A percentile compares a stretch with the other conserved stretches of the same genome.
Evolutionary conservation across 2,888 invertebrate genomes (phyloP).

Genomic region (Nemotelus nigrinus): DNA sequence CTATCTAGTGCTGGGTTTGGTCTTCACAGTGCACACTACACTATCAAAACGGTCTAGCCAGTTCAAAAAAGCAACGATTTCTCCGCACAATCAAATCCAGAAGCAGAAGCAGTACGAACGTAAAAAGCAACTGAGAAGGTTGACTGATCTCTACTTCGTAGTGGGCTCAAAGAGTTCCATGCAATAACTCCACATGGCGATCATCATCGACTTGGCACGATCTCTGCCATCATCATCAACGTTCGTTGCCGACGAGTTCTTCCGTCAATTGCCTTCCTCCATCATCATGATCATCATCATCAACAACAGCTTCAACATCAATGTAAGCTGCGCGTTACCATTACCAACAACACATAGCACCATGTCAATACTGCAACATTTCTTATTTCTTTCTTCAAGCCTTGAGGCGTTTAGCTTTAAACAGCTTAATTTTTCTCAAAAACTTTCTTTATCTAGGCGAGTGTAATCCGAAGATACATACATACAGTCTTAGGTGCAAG

Average conservation of each 20-base stretch:
- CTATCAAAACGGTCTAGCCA: not conserved
- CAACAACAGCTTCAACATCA: slow-evolving; percentile 21
- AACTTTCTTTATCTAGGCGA: too few species aligned
- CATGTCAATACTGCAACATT: slow-evolving; percentile 6
- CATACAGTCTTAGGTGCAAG: not conserved
- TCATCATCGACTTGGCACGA: not conserved
- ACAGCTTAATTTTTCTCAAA: slow-evolving; percentile 16
- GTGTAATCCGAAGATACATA: too few species aligned
- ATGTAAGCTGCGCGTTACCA: slow-evolving; percentile 14
- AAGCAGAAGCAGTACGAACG: slow-evolving; percentile 4
- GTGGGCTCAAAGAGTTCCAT: slow-evolving; percentile 15
- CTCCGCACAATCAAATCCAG: slow-evolving; percentile 25
- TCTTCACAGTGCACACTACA: not conserved
- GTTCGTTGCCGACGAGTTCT: not conserved
- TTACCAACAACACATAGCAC: slow-evolving; percentile 6
- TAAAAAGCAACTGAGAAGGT: slow-evolving; percentile 24
- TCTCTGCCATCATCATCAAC: not conserved
- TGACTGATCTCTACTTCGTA: slow-evolving; percentile 22
- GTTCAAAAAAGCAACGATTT: slow-evolving; percentile 18
- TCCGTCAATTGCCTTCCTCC: slow-evolving; percentile 4
- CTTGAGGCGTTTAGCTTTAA: slow-evolving; percentile 10
- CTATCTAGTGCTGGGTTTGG: not conserved
- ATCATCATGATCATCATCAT: slow-evolving; percentile 13
- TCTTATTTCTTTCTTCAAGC: slow-evolving; percentile 20
- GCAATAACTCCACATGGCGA: slow-evolving; percentile 6